Base-by-base conservation (phyloP, 2,888 invertebrate species). In the Drosophila atripex region DNA sequence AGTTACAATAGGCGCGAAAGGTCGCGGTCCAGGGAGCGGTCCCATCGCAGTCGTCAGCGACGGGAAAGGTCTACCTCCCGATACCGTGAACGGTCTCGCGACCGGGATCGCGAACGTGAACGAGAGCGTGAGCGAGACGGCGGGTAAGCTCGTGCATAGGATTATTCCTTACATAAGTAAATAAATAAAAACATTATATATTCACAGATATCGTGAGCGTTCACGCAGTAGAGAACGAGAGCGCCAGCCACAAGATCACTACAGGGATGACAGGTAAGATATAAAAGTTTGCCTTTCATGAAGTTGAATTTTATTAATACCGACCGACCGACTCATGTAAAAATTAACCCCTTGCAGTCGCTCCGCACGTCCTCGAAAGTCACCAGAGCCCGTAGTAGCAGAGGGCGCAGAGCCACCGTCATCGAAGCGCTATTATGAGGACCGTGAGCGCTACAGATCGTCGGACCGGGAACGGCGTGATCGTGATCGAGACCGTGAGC, bases 1-100 rank as follows among this genome's bases (percentile, higher is more conserved):
- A 98, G 98, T 80, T 99, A 99, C 91, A 97, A 97, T 35, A 92
- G 95, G 49, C 93, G 95, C 84, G 95, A 95, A 91, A 90, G 94
- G 56, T 93, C 92, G 12, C 89, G 93, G 43, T 93, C 93, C 1
- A 89, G 93, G 43, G 93, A 93, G 66, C 89, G 93, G 50, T 91
- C 92, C 18, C 92, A 93, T 85, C 90, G 92, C 52, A 89, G 90
- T 55, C 88, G 92, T 1, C 91, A 91, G 41, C 88, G 92, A 7
- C 86, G 92, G 0, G 92, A 92, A 45, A 88, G 92, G 57, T 92
- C 92, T 0, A 92, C 93, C 11, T 94, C 94, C 0, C 91, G 94
- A 88, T 94, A 95, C 89, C 94, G 95, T 71, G 95, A 96, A 89
- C 92, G 95, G 80, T 95, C 95, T 64, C 93, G 95, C 75, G 95